A percentile compares a stretch with the other conserved stretches of the same genome.
phyloP scores from a whole-genome alignment of 2,888 invertebrate genomes.

The Acrocera orbiculus region DNA sequence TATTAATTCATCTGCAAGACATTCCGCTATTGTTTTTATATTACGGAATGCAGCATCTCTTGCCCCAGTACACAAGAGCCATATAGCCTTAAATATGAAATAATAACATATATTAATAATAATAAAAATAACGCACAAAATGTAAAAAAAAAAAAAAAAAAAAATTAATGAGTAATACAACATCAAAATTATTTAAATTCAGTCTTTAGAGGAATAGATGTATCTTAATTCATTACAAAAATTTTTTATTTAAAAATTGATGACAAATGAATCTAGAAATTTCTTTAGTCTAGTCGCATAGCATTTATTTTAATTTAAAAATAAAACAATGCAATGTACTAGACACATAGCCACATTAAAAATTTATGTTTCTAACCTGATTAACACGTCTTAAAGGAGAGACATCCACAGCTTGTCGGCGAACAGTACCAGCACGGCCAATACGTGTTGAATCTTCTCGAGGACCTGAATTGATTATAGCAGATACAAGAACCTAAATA shows the following conservation, averaged over 20 bases:
- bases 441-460: conserved; percentile 99
- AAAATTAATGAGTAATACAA: too few species aligned
- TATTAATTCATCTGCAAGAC: conserved; percentile 98
- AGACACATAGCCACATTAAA: not conserved
- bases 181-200: too few species aligned
- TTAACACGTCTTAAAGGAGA: conserved; percentile 96
- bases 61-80: conserved; percentile 97
- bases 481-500: conserved; percentile 70
- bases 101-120: too few species aligned
- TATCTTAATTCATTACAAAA: too few species aligned
- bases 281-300: conserved; percentile 17
- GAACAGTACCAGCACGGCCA: conserved; percentile 99
- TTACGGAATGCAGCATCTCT: conserved; percentile 99
- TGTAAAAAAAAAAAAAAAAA: too few species aligned
- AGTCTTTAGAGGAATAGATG: too few species aligned
- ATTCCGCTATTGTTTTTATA: conserved; percentile 99
- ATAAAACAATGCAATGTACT: conserved; percentile 11
- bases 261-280: too few species aligned
- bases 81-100: conserved; percentile 53
- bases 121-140: too few species aligned
- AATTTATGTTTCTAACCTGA: conserved; percentile 37
- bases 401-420: conserved; percentile 98
- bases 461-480: conserved; percentile 97
- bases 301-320: conserved; percentile 9
- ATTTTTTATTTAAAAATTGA: too few species aligned